These are phyloP conservation scores for Sus scrofa DNA, from an alignment of 2,113 vertebrate species.

Conservation along the genomic window T2T-Sscrofa CM000827.6:57920501-57921000, in stretches of 20 bases:
- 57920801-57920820: neutral
- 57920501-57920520: neutral
- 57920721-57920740: neutral
- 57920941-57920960: conserved; percentile 71
- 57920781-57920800: neutral
- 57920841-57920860: neutral
- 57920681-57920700: neutral
- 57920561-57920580: neutral
- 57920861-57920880: neutral
- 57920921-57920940: conserved; percentile 30
- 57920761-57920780: neutral
- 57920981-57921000: conserved; percentile 84
- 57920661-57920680: neutral
- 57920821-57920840: neutral
- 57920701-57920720: conserved; percentile 33
- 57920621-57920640: neutral
- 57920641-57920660: neutral
- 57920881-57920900: conserved; percentile 14
- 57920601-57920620: neutral
- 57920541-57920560: neutral
- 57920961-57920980: conserved; percentile 73
- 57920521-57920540: neutral
- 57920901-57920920: conserved; percentile 42
- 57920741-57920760: neutral
- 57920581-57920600: conserved; percentile 49